A percentile compares a stretch with the other conserved stretches of the same genome.
These are phyloP conservation scores for Formica aserva DNA, from an alignment of 2,888 invertebrate species.

Conservation along the genomic window DNA sequence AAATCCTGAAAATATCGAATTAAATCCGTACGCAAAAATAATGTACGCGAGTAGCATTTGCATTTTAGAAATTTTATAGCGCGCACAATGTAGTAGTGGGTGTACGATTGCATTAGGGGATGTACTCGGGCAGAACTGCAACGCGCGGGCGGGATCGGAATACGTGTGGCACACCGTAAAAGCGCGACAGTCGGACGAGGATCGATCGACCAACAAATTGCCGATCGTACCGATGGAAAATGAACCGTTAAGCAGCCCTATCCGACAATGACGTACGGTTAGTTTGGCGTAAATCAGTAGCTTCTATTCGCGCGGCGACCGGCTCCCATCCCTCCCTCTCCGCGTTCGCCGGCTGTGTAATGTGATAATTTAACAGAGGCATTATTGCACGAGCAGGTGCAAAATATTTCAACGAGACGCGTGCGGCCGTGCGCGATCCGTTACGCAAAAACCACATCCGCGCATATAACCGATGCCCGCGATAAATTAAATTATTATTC, in stretches of 20 bases:
- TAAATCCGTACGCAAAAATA: slow-evolving; percentile 11
- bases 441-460: slow-evolving; percentile 65
- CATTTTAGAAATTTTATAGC: slow-evolving; percentile 33
- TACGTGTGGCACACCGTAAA: slow-evolving; percentile 24
- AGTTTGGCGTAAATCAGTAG: slow-evolving; percentile 74
- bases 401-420: slow-evolving; percentile 75
- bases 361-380: slow-evolving; percentile 75
- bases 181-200: slow-evolving; percentile 49
- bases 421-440: slow-evolving; percentile 37
- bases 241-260: slow-evolving; percentile 66
- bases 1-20: background rate
- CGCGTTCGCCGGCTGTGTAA: slow-evolving; percentile 56
- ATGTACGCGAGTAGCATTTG: slow-evolving; percentile 7
- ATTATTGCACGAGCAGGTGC: slow-evolving; percentile 73
- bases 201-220: slow-evolving; percentile 54
- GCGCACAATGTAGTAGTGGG: background rate
- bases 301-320: slow-evolving; percentile 27
- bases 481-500: slow-evolving; percentile 77
- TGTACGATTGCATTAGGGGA: slow-evolving; percentile 44
- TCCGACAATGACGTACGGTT: slow-evolving; percentile 74
- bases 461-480: slow-evolving; percentile 61
- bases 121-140: slow-evolving; percentile 35
- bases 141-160: background rate
- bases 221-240: slow-evolving; percentile 52
- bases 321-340: background rate